Conservation (phyloP, 2,113 vertebrate species). For the Ciconia boyciana region DNA sequence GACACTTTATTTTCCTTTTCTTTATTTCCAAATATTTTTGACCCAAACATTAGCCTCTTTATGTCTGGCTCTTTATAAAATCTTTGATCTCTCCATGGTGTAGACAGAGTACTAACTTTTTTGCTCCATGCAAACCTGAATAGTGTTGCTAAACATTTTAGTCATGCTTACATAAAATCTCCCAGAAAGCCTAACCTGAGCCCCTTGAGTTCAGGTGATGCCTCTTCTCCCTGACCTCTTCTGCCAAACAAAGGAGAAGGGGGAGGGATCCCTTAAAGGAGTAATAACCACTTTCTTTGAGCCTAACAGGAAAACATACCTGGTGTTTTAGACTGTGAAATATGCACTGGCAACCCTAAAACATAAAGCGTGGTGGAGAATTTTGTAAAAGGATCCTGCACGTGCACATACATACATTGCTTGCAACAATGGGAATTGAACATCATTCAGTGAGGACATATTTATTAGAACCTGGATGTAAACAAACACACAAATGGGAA, state of each 20-base stretch:
- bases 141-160: conserved; percentile 62
- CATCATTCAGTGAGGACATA: fast-evolving
- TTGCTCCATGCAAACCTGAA: background rate
- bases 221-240: conserved; percentile 53
- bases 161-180: conserved; percentile 63
- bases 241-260: background rate
- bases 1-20: background rate
- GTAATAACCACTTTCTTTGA: background rate
- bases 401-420: fast-evolving
- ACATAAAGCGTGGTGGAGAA: background rate
- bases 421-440: background rate
- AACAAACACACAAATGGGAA: background rate
- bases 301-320: background rate
- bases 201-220: conserved; percentile 46
- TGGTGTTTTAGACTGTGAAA: background rate
- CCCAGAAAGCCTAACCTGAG: conserved; percentile 40
- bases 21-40: conserved; percentile 29
- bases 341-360: background rate
- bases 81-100: conserved; percentile 15
- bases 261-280: conserved; percentile 18
- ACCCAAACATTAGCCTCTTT: background rate
- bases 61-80: background rate
- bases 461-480: background rate
- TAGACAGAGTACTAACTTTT: conserved; percentile 18
- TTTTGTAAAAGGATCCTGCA: background rate